Percentiles rank a stretch among this genome's conserved stretches.
These are phyloP conservation scores for Calyptommatus sinebrachiatus DNA, from an alignment of 2,113 vertebrate species.

Conservation along the genomic window DNA sequence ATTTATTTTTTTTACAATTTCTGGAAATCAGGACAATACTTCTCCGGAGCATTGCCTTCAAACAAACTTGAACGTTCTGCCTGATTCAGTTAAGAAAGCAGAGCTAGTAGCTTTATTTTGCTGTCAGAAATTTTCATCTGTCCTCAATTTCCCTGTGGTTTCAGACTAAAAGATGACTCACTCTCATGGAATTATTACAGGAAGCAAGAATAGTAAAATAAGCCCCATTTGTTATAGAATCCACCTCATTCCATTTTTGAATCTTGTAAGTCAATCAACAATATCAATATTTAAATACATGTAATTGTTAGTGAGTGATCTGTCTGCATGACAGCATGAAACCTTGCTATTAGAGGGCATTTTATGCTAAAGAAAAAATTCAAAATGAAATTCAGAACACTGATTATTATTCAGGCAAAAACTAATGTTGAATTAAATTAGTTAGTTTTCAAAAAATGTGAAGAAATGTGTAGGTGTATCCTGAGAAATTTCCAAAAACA, in stretches of 20 bases:
- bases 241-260: neutral
- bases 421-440: neutral
- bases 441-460: neutral
- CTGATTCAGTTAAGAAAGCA: neutral
- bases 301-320: neutral
- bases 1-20: neutral
- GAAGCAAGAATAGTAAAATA: neutral
- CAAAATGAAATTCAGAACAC: neutral
- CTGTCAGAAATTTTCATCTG: neutral
- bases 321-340: neutral
- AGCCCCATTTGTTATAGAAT: neutral
- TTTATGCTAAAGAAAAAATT: neutral
- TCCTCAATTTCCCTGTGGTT: neutral
- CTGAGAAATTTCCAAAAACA: too few relatives aligned
- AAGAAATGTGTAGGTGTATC: too few relatives aligned
- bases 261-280: neutral
- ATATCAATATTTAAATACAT: neutral
- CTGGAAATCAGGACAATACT: neutral
- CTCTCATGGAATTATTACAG: neutral
- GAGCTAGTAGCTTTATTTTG: neutral
- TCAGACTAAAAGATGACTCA: constrained; percentile 10
- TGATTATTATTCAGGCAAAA: neutral
- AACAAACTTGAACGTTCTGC: neutral
- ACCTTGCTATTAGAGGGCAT: neutral
- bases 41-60: neutral